These are phyloP conservation scores for Cotesia chilonis DNA, from an alignment of 1,140 invertebrate genomes.

Conservation along the genomic window DNA sequence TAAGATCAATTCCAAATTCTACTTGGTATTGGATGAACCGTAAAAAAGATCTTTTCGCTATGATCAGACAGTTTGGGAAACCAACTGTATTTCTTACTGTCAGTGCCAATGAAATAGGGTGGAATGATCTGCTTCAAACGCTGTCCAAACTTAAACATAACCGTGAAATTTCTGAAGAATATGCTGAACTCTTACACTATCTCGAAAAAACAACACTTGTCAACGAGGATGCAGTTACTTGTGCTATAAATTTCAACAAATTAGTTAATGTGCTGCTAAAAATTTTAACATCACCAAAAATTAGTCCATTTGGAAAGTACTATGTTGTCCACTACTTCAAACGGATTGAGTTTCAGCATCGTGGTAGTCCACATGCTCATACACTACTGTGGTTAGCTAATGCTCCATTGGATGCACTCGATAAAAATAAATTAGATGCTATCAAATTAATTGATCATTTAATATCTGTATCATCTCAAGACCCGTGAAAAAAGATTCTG, in stretches of 20 bases:
- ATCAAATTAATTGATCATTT: constrained; percentile 34
- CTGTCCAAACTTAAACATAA: constrained; percentile 54
- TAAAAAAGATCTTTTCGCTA: constrained; percentile 60
- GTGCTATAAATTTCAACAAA: constrained; percentile 59
- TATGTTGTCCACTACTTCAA: constrained; percentile 48
- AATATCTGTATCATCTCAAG: constrained; percentile 40
- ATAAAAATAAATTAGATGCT: constrained; percentile 21
- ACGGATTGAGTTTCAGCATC: constrained; percentile 56
- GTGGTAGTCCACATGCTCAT: constrained; percentile 55
- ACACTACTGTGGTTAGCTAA: constrained; percentile 51
- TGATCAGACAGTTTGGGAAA: constrained; percentile 50
- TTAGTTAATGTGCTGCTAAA: constrained; percentile 46
- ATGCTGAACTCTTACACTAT: constrained; percentile 40
- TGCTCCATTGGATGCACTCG: constrained; percentile 47
- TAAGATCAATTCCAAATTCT: constrained; percentile 39
- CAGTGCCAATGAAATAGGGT: constrained; percentile 53
- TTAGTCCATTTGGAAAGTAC: constrained; percentile 47
- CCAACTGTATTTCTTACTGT: constrained; percentile 49
- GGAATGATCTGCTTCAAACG: constrained; percentile 53
- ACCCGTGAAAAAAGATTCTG: no score
- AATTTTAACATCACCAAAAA: constrained; percentile 41
- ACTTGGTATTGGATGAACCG: constrained; percentile 47
- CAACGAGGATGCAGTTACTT: constrained; percentile 62
- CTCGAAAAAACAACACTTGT: constrained; percentile 50
- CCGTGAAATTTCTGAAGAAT: constrained; percentile 41